A percentile compares a stretch with the other conserved stretches of the same genome.
phyloP scores from a whole-genome alignment of 2,888 invertebrate genomes.

The Chrysolina americana region DNA sequence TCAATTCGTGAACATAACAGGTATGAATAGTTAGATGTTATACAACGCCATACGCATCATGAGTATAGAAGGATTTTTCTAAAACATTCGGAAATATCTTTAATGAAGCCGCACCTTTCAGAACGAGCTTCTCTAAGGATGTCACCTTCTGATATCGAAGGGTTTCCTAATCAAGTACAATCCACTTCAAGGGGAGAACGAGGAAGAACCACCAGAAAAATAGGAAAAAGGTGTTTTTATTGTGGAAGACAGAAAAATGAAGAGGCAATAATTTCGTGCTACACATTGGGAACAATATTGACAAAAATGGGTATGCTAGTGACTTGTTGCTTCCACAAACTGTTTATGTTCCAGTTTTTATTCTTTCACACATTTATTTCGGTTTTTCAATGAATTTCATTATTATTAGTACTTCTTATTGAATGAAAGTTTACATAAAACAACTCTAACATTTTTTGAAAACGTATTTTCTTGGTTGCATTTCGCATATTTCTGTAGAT shows the following conservation, averaged over 20 bases:
- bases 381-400: conserved; percentile 16
- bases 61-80: conserved; percentile 42
- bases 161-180: conserved; percentile 43
- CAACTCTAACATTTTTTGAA: background rate
- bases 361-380: conserved; percentile 8
- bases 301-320: conserved; percentile 41
- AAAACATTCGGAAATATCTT: conserved; percentile 34
- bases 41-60: conserved; percentile 29
- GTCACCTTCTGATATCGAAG: conserved; percentile 38
- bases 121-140: conserved; percentile 35
- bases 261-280: conserved; percentile 42
- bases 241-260: conserved; percentile 44
- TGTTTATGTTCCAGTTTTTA: conserved; percentile 20
- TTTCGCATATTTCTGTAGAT: background rate
- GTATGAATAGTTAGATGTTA: conserved; percentile 48
- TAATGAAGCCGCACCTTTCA: conserved; percentile 45
- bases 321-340: conserved; percentile 34
- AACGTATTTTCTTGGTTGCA: background rate
- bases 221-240: conserved; percentile 41
- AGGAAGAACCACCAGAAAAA: conserved; percentile 39
- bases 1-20: conserved; percentile 53
- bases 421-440: conserved; percentile 3
- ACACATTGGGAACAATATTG: too few species aligned
- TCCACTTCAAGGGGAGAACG: conserved; percentile 10
- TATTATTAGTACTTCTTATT: conserved; percentile 11